A percentile compares a stretch with the other conserved stretches of the same genome.
phyloP scores from a whole-genome alignment of 2,797 vertebrate genomes.

The Crocidura indochinensis region DNA sequence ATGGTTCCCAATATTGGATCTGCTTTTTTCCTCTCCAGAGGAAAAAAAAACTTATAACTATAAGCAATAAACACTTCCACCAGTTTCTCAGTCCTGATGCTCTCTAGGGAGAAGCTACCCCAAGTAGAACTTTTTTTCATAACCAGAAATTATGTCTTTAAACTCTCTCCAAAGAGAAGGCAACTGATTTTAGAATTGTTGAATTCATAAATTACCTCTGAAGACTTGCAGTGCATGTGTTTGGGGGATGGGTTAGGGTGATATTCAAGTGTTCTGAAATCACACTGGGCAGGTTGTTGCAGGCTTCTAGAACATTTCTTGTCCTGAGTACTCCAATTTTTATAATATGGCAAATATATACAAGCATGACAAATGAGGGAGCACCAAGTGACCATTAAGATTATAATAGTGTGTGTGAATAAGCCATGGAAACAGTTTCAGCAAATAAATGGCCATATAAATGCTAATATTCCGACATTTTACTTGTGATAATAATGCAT shows the following conservation, averaged over 20 bases:
- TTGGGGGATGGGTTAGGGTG: background rate
- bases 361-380: slow-evolving; percentile 67
- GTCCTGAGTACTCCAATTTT: slow-evolving; percentile 45
- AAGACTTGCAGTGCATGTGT: background rate
- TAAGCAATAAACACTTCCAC: too few species aligned
- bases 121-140: too few species aligned
- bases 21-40: too few species aligned
- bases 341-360: slow-evolving; percentile 68
- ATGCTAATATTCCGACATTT: slow-evolving; percentile 82
- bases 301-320: slow-evolving; percentile 11
- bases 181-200: background rate
- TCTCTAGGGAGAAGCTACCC: too few species aligned
- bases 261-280: background rate
- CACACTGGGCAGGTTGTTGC: background rate
- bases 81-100: too few species aligned
- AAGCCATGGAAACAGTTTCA: slow-evolving; percentile 63
- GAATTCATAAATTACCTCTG: background rate
- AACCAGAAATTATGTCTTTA: background rate
- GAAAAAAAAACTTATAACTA: too few species aligned
- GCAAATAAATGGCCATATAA: slow-evolving; percentile 79
- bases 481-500: slow-evolving; percentile 81
- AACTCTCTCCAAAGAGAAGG: background rate
- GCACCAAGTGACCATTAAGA: slow-evolving; percentile 70
- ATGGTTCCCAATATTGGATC: too few species aligned
- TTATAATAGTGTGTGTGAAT: slow-evolving; percentile 68